phyloP scores from a whole-genome alignment of 2,797 vertebrate genomes.

The Acropternis orthonyx region DNA sequence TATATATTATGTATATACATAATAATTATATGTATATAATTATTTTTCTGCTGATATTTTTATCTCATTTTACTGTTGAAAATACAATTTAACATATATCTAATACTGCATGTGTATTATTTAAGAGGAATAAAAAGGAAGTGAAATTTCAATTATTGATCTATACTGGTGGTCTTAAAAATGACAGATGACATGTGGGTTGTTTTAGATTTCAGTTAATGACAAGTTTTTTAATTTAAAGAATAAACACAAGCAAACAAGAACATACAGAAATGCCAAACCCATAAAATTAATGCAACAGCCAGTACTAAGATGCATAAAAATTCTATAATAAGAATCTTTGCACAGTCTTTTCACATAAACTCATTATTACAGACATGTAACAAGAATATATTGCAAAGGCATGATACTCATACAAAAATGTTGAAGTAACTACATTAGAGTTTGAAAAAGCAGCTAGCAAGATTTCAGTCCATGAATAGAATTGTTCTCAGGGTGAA shows the following conservation, averaged over 20 bases:
- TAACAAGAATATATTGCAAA: background rate
- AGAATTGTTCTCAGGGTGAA: background rate
- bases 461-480: background rate
- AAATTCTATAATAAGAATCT: background rate
- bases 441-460: background rate
- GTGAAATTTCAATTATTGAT: background rate
- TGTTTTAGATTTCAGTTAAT: background rate
- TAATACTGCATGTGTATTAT: background rate
- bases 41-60: background rate
- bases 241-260: background rate
- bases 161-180: background rate
- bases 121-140: background rate
- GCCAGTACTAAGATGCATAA: background rate
- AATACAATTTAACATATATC: background rate
- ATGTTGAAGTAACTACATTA: background rate
- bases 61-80: background rate
- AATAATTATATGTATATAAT: too few species aligned
- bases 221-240: conserved; percentile 3
- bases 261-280: background rate
- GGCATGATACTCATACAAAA: background rate
- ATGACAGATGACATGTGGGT: background rate
- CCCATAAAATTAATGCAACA: background rate
- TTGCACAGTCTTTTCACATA: background rate
- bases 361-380: background rate
- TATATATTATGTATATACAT: too few species aligned